phyloP scores from a whole-genome alignment of 2,888 invertebrate genomes.

The Sicus ferrugineus region DNA sequence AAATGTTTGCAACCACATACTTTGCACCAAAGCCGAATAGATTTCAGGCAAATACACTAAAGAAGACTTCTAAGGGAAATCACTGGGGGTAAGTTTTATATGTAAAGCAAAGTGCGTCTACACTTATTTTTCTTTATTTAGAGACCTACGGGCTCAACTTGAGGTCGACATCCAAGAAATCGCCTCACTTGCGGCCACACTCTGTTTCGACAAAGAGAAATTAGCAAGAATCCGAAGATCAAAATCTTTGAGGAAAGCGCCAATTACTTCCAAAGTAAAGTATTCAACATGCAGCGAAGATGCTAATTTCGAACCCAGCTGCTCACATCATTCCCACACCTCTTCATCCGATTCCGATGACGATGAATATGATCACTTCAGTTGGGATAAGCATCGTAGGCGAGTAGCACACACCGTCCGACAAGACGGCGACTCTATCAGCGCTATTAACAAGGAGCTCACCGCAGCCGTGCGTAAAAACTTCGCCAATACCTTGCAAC shows the following conservation, averaged over 20 bases:
- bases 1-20: slow-evolving; percentile 92
- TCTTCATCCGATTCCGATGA: slow-evolving; percentile 64
- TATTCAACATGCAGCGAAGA: slow-evolving; percentile 19
- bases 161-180: slow-evolving; percentile 70
- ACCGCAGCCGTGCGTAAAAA: slow-evolving; percentile 91
- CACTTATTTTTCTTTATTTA: slow-evolving; percentile 55
- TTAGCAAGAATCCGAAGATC: slow-evolving; percentile 54
- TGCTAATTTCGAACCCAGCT: slow-evolving; percentile 27
- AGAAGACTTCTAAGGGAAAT: slow-evolving; percentile 83
- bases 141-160: slow-evolving; percentile 90
- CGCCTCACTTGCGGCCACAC: slow-evolving; percentile 57
- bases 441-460: slow-evolving; percentile 75
- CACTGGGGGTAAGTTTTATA: slow-evolving; percentile 79
- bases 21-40: slow-evolving; percentile 80
- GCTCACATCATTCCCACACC: slow-evolving; percentile 51
- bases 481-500: slow-evolving; percentile 87
- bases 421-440: slow-evolving; percentile 59
- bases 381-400: slow-evolving; percentile 56
- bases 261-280: slow-evolving; percentile 71
- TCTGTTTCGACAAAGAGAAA: slow-evolving; percentile 59
- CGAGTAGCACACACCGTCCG: slow-evolving; percentile 50
- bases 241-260: slow-evolving; percentile 63
- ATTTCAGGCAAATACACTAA: slow-evolving; percentile 81
- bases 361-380: slow-evolving; percentile 53
- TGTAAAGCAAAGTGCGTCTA: background rate